Conservation (phyloP, 2,113 vertebrate species). For the Elgaria multicarinata region DNA sequence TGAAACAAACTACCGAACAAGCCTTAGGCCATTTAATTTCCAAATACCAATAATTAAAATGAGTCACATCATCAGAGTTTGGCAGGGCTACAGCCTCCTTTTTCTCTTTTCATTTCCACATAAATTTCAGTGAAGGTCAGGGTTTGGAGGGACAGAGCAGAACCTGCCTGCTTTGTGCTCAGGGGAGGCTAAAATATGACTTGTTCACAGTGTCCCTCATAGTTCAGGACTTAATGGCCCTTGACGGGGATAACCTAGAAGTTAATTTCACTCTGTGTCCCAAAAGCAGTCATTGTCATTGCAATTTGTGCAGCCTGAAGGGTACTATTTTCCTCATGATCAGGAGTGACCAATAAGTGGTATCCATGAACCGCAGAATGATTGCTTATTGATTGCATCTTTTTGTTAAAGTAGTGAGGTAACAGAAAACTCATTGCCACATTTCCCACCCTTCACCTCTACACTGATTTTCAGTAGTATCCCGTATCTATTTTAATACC, state of each 20-base stretch:
- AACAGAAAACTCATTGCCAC: background rate
- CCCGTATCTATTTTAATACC: constrained; percentile 4
- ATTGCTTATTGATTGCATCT: constrained; percentile 47
- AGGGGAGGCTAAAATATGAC: constrained; percentile 83
- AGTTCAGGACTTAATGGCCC: constrained; percentile 85
- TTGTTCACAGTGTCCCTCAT: constrained; percentile 83
- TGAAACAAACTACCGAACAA: constrained; percentile 75
- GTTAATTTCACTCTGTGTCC: constrained; percentile 85
- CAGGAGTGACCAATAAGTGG: constrained; percentile 73
- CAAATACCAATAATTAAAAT: constrained; percentile 84
- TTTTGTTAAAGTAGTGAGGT: background rate
- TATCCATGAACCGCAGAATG: constrained; percentile 42
- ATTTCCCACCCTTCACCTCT: background rate
- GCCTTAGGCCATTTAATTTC: constrained; percentile 80
- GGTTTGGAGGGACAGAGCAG: constrained; percentile 71
- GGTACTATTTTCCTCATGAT: constrained; percentile 75
- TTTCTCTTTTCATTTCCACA: constrained; percentile 80
- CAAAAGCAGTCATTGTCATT: constrained; percentile 82
- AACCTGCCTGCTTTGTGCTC: constrained; percentile 76
- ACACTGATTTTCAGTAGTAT: background rate
- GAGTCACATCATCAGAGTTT: constrained; percentile 79
- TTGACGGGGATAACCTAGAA: constrained; percentile 87
- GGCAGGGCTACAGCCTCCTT: constrained; percentile 75
- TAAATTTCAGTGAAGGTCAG: constrained; percentile 85
- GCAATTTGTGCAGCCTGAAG: constrained; percentile 80